Base-by-base conservation (phyloP, 2,113 vertebrate species). In the Plotosus lineatus region DNA sequence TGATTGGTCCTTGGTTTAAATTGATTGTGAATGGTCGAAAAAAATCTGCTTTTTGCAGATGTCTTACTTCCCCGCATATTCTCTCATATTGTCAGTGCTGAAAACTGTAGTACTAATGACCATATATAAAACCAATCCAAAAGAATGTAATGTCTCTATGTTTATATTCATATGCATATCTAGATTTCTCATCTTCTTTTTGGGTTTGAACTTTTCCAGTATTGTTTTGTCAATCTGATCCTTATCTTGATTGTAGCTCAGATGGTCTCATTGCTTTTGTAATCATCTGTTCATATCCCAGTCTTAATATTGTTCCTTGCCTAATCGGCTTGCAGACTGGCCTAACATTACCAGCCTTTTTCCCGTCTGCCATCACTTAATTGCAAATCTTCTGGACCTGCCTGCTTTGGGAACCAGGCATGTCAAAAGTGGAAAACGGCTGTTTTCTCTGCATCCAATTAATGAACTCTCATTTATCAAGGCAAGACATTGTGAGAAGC, bases 301-400 rank as follows among this genome's bases (percentile, higher is more conserved):
- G 84, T 36, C 1, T 77, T 89, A 90, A 90, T 92, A 87, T 89
- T 86, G 90, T 90, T 82, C 85, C 82, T 26, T 76, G 81, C 65
- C 66, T 91, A 90, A 95, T 94, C 91, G 90, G 88, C 92, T 91
- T 91, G 88, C 85, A 88, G 86, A 89, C 87, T 77, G 51, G 91
- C 86, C 86, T 85, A 31, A 84, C 86, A 86, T 93, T 89, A 86
- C 85, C 79, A 88, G 92, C 86, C 82, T 85, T 90, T 79, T 90
- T 78, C 53, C 58, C 50, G 82, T 55, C 80, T 83, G 79, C 77
- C 82, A 85, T 82, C 78, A 82, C 81, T 84, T 85, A 84, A 84
- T 86, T 86, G 83, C 83, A 78, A 76, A 82, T 86, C 83, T 68
- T 84, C 77, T 77, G 80, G 77, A 78, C 80, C 75, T 78, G 66